Conservation (phyloP, 2,113 vertebrate genomes). For the Corapipo altera region DNA sequence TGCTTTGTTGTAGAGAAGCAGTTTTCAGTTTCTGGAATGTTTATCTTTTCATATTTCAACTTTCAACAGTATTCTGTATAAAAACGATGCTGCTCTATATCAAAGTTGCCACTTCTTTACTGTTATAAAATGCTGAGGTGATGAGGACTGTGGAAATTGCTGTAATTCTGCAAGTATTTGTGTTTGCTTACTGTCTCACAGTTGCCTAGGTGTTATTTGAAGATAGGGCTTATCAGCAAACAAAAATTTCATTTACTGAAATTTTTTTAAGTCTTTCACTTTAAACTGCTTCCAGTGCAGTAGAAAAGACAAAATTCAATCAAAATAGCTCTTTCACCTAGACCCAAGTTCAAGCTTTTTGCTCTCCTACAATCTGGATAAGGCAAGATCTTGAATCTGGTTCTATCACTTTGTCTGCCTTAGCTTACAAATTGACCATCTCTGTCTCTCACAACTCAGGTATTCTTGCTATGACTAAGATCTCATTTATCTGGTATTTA, state of each 20-base stretch:
- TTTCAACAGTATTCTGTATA: neutral
- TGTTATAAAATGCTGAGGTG: neutral
- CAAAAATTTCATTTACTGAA: neutral
- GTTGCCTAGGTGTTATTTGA: slow-evolving; percentile 8
- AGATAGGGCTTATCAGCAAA: neutral
- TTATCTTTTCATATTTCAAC: neutral
- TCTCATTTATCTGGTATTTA: neutral
- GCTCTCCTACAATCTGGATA: neutral
- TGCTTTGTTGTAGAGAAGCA: neutral
- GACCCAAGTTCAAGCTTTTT: neutral
- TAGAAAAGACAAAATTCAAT: neutral
- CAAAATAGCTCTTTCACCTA: neutral
- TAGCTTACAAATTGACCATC: neutral
- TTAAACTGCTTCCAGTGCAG: neutral
- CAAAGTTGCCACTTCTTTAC: neutral
- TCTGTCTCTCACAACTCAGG: neutral
- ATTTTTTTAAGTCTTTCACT: neutral
- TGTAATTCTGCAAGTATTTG: slow-evolving; percentile 26
- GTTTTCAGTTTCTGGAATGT: slow-evolving; percentile 7
- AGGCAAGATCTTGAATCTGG: neutral
- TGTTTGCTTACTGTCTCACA: slow-evolving; percentile 11
- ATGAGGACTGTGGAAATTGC: neutral
- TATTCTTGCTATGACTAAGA: neutral
- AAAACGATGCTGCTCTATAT: neutral
- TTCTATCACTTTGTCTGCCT: neutral